Evolutionary conservation across 2,113 vertebrate species (phyloP).

Genomic region (Nanger granti): DNA sequence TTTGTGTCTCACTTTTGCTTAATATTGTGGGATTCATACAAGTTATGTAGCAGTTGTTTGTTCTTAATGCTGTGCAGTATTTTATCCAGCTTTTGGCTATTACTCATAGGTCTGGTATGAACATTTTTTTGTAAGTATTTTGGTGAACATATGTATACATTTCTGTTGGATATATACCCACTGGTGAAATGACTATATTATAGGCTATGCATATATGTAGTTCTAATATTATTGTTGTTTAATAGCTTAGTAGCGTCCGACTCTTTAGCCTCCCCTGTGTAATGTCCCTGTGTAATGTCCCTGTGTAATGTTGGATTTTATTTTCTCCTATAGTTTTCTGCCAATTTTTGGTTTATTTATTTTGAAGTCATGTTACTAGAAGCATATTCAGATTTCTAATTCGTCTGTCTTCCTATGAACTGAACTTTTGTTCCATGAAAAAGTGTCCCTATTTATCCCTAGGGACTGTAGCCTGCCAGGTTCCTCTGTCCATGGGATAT

Average conservation of each 20-base stretch:
- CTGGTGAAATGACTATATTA: slow-evolving; percentile 18
- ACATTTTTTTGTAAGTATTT: slow-evolving; percentile 21
- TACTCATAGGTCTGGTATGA: background rate
- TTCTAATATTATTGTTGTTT: background rate
- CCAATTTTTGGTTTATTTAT: background rate
- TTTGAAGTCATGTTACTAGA: background rate
- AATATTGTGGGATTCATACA: background rate
- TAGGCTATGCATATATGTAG: background rate
- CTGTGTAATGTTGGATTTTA: background rate
- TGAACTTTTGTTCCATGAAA: background rate
- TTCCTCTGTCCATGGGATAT: background rate
- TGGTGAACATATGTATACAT: background rate
- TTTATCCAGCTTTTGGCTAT: background rate
- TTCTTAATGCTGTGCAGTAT: background rate
- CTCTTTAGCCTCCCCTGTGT: background rate
- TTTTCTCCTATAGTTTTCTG: background rate
- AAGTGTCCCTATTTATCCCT: background rate
- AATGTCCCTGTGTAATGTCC: background rate
- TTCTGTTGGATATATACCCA: background rate
- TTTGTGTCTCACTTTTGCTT: background rate
- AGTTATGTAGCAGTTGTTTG: background rate
- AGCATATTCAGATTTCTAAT: background rate
- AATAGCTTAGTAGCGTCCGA: background rate
- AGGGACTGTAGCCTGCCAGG: background rate
- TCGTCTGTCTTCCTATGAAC: background rate